Conservation (phyloP, 2,113 vertebrate species). For the Anguilla japonica region DNA sequence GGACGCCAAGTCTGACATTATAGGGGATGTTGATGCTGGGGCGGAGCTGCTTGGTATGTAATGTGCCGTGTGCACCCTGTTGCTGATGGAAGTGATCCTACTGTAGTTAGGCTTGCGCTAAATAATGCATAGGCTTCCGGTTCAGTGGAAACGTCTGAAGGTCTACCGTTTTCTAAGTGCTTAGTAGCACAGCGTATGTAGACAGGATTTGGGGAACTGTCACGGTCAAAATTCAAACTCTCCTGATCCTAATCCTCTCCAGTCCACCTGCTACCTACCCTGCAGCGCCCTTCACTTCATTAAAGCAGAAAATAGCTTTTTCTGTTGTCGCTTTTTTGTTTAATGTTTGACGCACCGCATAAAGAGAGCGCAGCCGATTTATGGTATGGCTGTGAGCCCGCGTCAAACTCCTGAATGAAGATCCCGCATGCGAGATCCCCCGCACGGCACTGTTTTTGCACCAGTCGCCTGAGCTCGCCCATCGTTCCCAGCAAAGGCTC, state of each 20-base stretch:
- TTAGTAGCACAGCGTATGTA: not conserved
- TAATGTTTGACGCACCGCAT: not conserved
- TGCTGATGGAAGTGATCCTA: conserved; percentile 30
- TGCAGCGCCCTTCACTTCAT: not conserved
- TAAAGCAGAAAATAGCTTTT: not conserved
- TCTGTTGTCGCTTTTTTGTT: not conserved
- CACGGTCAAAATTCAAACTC: not conserved
- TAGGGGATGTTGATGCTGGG: conserved; percentile 95
- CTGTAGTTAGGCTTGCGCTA: conserved; percentile 1
- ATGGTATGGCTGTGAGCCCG: conserved; percentile 31
- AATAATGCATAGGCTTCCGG: not conserved
- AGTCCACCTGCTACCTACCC: not conserved
- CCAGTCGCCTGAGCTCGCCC: conserved; percentile 2
- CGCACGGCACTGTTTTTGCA: conserved; percentile 33
- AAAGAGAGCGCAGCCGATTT: not conserved
- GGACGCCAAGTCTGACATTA: conserved; percentile 92
- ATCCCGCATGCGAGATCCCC: not conserved
- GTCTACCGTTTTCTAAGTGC: not conserved
- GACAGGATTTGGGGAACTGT: too few relatives aligned
- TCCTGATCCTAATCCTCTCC: conserved; percentile 1
- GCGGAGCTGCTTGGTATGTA: conserved; percentile 90
- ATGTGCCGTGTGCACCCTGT: not conserved
- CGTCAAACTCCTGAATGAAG: conserved; percentile 53
- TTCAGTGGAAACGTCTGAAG: not conserved
- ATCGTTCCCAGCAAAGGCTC: conserved; percentile 53